Conservation (phyloP, 64 coral and sea anemone species). For the Stichodactyla mertensii region DNA sequence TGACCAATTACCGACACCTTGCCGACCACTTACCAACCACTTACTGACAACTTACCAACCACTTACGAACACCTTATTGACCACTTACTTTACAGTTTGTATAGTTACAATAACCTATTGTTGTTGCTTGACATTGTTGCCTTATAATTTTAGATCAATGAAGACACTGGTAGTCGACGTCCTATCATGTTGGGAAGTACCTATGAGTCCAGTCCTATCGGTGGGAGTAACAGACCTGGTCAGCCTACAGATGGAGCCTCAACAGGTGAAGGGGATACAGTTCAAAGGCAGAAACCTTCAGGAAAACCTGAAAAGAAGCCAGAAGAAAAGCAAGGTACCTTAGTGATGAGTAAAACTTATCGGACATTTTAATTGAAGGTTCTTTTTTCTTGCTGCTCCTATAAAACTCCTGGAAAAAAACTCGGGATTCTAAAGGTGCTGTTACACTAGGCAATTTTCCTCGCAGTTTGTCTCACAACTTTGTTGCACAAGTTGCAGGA, state of each 20-base stretch:
- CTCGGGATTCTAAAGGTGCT: too few relatives aligned
- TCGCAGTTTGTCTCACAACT: too few relatives aligned
- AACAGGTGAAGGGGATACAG: not conserved
- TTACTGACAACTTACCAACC: too few relatives aligned
- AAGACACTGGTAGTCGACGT: constrained; percentile 91
- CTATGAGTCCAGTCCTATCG: constrained; percentile 5
- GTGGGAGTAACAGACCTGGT: not conserved
- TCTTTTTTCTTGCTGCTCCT: too few relatives aligned
- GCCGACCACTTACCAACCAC: too few relatives aligned
- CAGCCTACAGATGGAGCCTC: not conserved
- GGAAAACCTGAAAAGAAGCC: not conserved
- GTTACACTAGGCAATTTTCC: too few relatives aligned
- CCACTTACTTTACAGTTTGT: too few relatives aligned
- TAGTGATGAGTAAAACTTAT: not conserved
- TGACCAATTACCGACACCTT: too few relatives aligned
- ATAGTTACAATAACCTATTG: not conserved
- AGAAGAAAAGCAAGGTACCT: not conserved
- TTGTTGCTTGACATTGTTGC: not conserved
- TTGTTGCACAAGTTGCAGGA: too few relatives aligned
- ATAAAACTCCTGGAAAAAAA: too few relatives aligned
- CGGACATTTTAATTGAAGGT: not conserved
- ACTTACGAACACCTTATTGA: too few relatives aligned
- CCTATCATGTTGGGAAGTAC: constrained; percentile 86
- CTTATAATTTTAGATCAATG: constrained; percentile 59
- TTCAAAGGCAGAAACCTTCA: not conserved